Percentiles rank a stretch among this genome's conserved stretches.
Conservation (phyloP, 2,113 vertebrate species). For the Saccopteryx leptura region DNA sequence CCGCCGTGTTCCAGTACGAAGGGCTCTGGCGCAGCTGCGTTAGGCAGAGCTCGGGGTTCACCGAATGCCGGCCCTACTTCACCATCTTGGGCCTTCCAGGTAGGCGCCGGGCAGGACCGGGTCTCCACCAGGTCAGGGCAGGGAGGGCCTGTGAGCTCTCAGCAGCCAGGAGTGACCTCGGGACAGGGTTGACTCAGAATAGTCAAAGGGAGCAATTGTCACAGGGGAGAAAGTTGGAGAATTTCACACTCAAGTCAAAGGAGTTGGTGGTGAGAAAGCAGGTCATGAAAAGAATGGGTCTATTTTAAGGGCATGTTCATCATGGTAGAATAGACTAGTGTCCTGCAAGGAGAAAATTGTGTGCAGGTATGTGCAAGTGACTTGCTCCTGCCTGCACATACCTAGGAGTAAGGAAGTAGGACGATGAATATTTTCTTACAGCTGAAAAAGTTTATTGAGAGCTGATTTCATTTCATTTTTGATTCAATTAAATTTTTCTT, state of each 20-base stretch:
- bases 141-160: background rate
- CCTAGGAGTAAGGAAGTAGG: background rate
- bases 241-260: background rate
- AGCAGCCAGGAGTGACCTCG: too few relatives aligned
- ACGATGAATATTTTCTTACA: background rate
- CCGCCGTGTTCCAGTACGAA: slow-evolving; percentile 92
- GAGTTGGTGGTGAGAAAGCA: background rate
- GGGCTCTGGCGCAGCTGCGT: slow-evolving; percentile 96
- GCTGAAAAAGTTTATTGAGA: background rate
- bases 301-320: background rate
- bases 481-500: slow-evolving; percentile 10
- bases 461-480: slow-evolving; percentile 16
- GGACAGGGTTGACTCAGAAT: background rate
- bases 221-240: background rate
- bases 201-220: background rate
- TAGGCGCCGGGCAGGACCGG: slow-evolving; percentile 78
- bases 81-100: slow-evolving; percentile 95
- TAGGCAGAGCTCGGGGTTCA: slow-evolving; percentile 92
- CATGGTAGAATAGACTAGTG: background rate
- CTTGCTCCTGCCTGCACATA: background rate
- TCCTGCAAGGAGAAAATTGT: background rate
- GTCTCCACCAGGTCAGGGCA: background rate
- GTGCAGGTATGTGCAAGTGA: background rate
- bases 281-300: background rate
- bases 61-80: slow-evolving; percentile 94